Percentiles rank a stretch among this genome's conserved stretches.
phyloP scores from a whole-genome alignment of 2,113 vertebrate species.

The Origma solitaria region DNA sequence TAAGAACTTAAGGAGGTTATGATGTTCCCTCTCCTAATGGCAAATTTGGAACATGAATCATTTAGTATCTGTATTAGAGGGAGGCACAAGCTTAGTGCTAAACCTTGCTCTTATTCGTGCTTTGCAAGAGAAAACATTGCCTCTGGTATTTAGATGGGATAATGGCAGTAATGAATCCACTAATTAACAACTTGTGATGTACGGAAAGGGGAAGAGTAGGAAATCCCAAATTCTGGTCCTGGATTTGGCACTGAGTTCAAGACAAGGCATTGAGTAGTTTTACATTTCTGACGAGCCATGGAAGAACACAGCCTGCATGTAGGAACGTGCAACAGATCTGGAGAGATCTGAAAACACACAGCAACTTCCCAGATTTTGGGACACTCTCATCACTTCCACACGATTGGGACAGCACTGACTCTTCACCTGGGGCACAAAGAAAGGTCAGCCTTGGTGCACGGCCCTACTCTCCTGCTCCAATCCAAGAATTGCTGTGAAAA shows the following conservation, averaged over 20 bases:
- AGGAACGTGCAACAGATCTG: rapidly evolving
- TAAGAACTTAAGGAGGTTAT: constrained; percentile 16
- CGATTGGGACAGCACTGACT: background rate
- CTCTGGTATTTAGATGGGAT: background rate
- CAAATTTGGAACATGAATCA: background rate
- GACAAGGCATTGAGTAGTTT: background rate
- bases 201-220: background rate
- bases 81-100: background rate
- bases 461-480: background rate
- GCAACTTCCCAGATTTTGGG: background rate
- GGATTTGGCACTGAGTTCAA: background rate
- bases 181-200: background rate
- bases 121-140: background rate
- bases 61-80: background rate
- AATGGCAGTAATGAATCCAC: background rate
- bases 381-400: background rate
- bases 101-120: background rate
- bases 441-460: background rate
- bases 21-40: background rate
- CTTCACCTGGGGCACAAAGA: background rate
- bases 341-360: background rate
- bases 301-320: rapidly evolving
- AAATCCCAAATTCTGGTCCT: background rate
- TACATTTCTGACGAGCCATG: background rate
- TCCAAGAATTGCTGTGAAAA: rapidly evolving